Conservation (phyloP, 2,888 invertebrate genomes). For the Drepana falcataria region DNA sequence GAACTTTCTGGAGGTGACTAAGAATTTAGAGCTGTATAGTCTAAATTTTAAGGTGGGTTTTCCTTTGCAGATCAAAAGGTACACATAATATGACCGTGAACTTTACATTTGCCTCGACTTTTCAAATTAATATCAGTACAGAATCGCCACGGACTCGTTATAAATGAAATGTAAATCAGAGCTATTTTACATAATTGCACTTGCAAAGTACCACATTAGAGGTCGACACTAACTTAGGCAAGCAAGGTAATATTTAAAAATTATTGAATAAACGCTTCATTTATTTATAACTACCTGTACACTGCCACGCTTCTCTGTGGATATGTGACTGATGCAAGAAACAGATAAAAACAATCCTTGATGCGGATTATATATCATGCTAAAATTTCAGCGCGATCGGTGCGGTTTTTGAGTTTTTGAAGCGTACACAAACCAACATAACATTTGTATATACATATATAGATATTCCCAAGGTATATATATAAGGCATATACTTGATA, state of each 20-base stretch:
- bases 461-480: too few species aligned
- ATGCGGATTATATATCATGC: too few species aligned
- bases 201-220: too few species aligned
- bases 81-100: neutral
- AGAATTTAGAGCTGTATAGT: neutral
- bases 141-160: neutral
- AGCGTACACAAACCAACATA: too few species aligned
- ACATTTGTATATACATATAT: too few species aligned
- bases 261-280: slow-evolving; percentile 1
- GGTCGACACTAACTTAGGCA: neutral
- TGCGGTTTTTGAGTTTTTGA: too few species aligned
- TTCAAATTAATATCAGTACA: neutral
- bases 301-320: too few species aligned
- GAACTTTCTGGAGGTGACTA: neutral
- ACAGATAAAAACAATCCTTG: too few species aligned
- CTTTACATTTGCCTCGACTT: neutral
- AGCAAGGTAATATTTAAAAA: neutral
- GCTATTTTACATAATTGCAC: neutral
- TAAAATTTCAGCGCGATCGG: too few species aligned
- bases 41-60: neutral
- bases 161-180: neutral
- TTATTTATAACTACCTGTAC: neutral
- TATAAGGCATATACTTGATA: too few species aligned
- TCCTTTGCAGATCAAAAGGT: neutral
- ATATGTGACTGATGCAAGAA: too few species aligned